A percentile compares a stretch with the other conserved stretches of the same genome.
phyloP scores from a whole-genome alignment of 2,797 vertebrate species.

The Myotis vivesi region DNA sequence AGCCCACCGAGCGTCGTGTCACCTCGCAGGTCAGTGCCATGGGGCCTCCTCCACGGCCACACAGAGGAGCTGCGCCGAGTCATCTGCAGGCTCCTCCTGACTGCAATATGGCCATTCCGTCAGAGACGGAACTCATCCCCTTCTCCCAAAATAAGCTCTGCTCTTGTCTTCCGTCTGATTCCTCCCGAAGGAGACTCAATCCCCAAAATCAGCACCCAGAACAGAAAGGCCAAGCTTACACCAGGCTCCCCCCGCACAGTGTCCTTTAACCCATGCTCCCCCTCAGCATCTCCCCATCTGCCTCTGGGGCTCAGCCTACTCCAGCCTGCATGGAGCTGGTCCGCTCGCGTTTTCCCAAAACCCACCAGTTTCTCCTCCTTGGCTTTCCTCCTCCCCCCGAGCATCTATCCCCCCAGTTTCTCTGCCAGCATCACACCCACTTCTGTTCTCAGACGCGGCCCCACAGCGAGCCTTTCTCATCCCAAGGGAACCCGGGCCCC shows the following conservation, averaged over 20 bases:
- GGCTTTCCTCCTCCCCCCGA: background rate
- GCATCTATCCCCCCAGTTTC: background rate
- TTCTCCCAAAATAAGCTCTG: background rate
- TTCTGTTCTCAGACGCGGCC: background rate
- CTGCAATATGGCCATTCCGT: background rate
- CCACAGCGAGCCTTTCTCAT: background rate
- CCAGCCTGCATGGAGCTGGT: background rate
- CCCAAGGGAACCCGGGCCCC: background rate
- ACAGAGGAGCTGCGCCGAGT: background rate
- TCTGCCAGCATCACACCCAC: background rate
- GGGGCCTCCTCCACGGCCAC: background rate
- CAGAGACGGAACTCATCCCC: background rate
- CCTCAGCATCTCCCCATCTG: background rate
- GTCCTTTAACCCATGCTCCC: background rate
- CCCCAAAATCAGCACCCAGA: background rate
- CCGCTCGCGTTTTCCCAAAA: fast-evolving
- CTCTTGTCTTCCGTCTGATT: background rate
- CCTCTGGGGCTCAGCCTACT: fast-evolving
- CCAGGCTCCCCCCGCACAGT: background rate
- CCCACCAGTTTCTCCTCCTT: background rate
- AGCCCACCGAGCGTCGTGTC: background rate
- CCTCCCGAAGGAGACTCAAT: background rate
- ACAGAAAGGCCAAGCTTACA: background rate
- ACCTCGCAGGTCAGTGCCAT: background rate
- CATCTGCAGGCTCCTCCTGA: background rate